phyloP scores from a whole-genome alignment of 2,797 vertebrate species.

The Neoniphon sammara region DNA sequence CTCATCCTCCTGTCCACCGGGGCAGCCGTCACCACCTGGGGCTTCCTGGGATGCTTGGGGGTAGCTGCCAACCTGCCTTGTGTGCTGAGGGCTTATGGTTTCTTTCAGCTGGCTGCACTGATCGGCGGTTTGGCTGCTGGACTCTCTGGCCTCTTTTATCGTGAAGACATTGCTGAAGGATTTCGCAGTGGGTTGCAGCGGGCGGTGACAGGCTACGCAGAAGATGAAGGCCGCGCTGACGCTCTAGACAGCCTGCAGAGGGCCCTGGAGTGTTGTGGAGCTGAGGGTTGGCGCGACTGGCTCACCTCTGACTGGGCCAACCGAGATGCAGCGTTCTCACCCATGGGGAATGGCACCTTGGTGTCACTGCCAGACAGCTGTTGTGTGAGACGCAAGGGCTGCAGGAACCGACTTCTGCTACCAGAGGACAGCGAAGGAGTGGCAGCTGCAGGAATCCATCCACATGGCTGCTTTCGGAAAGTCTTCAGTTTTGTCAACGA shows the following conservation, averaged over 20 bases:
- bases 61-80: slow-evolving; percentile 88
- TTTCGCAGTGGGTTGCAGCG: slow-evolving; percentile 86
- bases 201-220: slow-evolving; percentile 85
- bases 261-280: slow-evolving; percentile 87
- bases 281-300: slow-evolving; percentile 90
- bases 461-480: slow-evolving; percentile 87
- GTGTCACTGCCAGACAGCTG: slow-evolving; percentile 89
- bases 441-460: slow-evolving; percentile 75
- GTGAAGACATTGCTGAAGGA: slow-evolving; percentile 85
- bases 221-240: slow-evolving; percentile 86
- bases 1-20: slow-evolving; percentile 86
- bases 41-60: slow-evolving; percentile 90
- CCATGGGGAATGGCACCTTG: slow-evolving; percentile 74
- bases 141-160: slow-evolving; percentile 88
- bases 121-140: slow-evolving; percentile 84
- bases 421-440: slow-evolving; percentile 60
- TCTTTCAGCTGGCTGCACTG: slow-evolving; percentile 86
- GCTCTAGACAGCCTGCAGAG: slow-evolving; percentile 89
- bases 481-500: slow-evolving; percentile 87
- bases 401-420: slow-evolving; percentile 82
- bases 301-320: slow-evolving; percentile 86
- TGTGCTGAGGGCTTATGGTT: slow-evolving; percentile 86
- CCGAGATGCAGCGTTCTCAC: slow-evolving; percentile 73
- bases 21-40: slow-evolving; percentile 86
- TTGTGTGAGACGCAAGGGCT: slow-evolving; percentile 84